A percentile compares a stretch with the other conserved stretches of the same genome.
phyloP scores from a whole-genome alignment of 2,888 invertebrate genomes.

The Ornithoptera alexandrae region DNA sequence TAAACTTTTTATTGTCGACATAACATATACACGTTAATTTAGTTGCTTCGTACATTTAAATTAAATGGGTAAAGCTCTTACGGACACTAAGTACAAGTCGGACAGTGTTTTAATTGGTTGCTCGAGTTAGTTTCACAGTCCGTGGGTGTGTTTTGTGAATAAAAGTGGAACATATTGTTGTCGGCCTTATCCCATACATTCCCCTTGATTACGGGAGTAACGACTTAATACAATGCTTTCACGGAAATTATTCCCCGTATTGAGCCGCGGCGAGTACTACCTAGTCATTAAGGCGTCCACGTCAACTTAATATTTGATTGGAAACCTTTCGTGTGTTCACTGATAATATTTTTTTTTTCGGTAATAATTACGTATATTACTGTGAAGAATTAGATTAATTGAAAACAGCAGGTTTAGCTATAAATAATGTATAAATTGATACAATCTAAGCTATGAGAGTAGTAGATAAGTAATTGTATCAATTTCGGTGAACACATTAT shows the following conservation, averaged over 20 bases:
- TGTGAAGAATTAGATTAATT: not conserved
- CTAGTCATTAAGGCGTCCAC: constrained; percentile 59
- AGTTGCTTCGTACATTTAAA: constrained; percentile 25
- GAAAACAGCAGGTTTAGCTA: not conserved
- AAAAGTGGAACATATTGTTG: constrained; percentile 31
- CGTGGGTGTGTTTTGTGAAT: constrained; percentile 20
- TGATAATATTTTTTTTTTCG: constrained; percentile 28
- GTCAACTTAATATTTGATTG: constrained; percentile 54
- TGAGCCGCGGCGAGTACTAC: constrained; percentile 50
- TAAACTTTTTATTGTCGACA: constrained; percentile 10
- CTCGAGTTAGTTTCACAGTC: constrained; percentile 19
- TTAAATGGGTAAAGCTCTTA: constrained; percentile 26
- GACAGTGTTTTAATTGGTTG: constrained; percentile 24
- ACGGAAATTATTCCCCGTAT: constrained; percentile 62
- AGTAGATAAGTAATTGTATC: too few relatives aligned
- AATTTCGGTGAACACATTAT: too few relatives aligned
- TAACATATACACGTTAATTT: constrained; percentile 21
- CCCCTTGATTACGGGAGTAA: constrained; percentile 54
- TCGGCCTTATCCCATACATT: constrained; percentile 43
- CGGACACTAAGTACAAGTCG: constrained; percentile 23
- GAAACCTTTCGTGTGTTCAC: constrained; percentile 35
- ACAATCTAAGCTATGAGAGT: not conserved
- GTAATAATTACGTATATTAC: constrained; percentile 1
- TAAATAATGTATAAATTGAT: not conserved
- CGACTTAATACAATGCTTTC: constrained; percentile 72